Evolutionary conservation across 2,113 vertebrate species (phyloP).

Genomic region (Probosciger aterrimus): DNA sequence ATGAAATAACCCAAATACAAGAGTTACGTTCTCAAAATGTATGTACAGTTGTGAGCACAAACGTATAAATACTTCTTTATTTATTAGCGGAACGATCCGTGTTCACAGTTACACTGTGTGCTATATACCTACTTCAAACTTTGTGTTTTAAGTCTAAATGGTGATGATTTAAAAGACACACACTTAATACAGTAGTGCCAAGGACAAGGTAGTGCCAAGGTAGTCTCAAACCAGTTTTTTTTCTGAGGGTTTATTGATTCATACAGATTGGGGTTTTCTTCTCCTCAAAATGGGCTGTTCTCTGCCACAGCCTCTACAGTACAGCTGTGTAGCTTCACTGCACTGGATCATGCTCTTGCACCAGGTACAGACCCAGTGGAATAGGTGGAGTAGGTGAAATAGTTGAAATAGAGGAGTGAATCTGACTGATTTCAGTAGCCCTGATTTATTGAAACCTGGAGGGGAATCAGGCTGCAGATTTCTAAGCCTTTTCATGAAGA

Average conservation of each 20-base stretch:
- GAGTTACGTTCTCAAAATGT: background rate
- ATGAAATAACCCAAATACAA: background rate
- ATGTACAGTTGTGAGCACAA: background rate
- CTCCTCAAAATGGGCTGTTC: background rate
- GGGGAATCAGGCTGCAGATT: background rate
- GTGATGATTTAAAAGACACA: background rate
- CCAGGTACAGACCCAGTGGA: background rate
- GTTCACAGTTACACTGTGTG: background rate
- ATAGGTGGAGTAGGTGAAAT: background rate
- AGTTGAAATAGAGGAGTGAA: background rate
- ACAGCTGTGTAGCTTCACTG: background rate
- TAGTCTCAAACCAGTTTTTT: background rate
- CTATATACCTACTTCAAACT: background rate
- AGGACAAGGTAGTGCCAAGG: background rate
- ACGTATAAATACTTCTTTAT: background rate
- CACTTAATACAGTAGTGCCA: background rate
- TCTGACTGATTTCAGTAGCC: background rate
- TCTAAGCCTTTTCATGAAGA: background rate
- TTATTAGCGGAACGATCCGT: background rate
- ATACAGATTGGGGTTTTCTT: background rate
- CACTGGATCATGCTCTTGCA: background rate
- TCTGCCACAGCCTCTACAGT: background rate
- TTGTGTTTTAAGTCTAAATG: background rate
- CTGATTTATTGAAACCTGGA: background rate
- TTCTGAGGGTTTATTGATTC: background rate